Evolutionary conservation across 2,888 invertebrate genomes (phyloP), one percentile per base, ranked within the genome.

Genomic region (Tipula lateralis): DNA sequence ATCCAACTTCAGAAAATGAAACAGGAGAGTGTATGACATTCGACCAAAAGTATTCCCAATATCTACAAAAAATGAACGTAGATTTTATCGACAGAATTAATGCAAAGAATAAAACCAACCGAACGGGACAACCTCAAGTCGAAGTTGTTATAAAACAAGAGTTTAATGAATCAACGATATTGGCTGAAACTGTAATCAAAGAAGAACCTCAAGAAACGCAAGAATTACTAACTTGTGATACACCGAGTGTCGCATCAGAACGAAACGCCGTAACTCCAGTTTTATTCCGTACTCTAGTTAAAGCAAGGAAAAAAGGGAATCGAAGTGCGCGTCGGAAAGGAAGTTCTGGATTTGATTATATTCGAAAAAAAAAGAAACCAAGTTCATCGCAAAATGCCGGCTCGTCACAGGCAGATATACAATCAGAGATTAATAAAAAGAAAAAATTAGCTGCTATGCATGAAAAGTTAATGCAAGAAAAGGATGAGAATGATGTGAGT

Each of bases 351-450:
- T 97, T 97, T 89, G 97, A 97, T 91, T 97, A 97, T 87, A 96
- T 97, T 86, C 91, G 96, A 39, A 97, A 97, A 88, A 96, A 96
- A 91, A 97, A 97, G 89, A 96, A 96, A 88, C 92, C 93, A 82
- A 90, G 91, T 0, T 91, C 92, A 87, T 91, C 92, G 83, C 91
- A 87, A 86, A 87, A 34, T 85, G 86, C 88, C 87, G 86, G 88
- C 90, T 87, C 89, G 91, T 90, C 89, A 91, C 88, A 90, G n/a
- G 85, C 84, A 9, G 30, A 34, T 16, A 30, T 84, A 12, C 19
- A 36, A 1, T 12, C 29, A 5, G 89, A 19, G 90, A 91, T 86
- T 92, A 93, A 19, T 93, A 91, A 0, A 93, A 93, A 86, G 85
- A 82, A 85, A 84, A 24, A 83, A 66, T 24, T 85, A 85, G 83